A percentile compares a stretch with the other conserved stretches of the same genome.
Conservation (phyloP, 2,888 invertebrate genomes). For the Galerucella nymphaeae region DNA sequence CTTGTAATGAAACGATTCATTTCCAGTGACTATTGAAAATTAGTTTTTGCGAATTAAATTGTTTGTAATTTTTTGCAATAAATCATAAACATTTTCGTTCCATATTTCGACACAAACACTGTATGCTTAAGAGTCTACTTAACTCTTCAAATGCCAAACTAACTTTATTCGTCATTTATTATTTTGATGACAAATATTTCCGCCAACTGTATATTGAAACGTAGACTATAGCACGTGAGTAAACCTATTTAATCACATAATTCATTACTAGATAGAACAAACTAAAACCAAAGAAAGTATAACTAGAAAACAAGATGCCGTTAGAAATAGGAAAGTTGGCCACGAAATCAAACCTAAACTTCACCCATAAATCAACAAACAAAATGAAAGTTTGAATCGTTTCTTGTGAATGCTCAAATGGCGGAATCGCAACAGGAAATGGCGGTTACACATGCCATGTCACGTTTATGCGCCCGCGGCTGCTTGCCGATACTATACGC, state of each 20-base stretch:
- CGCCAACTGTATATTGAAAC: background rate
- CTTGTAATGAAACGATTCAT: too few relatives aligned
- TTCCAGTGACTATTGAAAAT: background rate
- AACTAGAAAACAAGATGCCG: conserved; percentile 35
- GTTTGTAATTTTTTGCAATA: background rate
- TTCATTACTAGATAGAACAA: conserved; percentile 24
- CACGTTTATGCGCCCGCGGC: conserved; percentile 17
- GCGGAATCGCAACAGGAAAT: conserved; percentile 52
- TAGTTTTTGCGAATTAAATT: background rate
- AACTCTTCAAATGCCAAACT: too few relatives aligned
- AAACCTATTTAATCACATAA: conserved; percentile 21
- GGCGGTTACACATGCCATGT: conserved; percentile 48
- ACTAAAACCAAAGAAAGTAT: conserved; percentile 27
- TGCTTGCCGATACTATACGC: conserved; percentile 6
- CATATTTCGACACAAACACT: too few relatives aligned
- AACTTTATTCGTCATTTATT: too few relatives aligned
- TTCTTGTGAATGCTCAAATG: conserved; percentile 52
- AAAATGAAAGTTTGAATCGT: conserved; percentile 52
- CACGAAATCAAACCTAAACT: conserved; percentile 52
- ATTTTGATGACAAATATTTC: too few relatives aligned
- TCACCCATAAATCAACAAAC: conserved; percentile 54
- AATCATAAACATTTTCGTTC: too few relatives aligned
- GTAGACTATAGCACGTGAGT: background rate
- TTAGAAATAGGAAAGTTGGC: conserved; percentile 32
- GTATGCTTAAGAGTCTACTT: too few relatives aligned